Conservation (phyloP, 2,888 invertebrate genomes). For the Galerucella nymphaeae region DNA sequence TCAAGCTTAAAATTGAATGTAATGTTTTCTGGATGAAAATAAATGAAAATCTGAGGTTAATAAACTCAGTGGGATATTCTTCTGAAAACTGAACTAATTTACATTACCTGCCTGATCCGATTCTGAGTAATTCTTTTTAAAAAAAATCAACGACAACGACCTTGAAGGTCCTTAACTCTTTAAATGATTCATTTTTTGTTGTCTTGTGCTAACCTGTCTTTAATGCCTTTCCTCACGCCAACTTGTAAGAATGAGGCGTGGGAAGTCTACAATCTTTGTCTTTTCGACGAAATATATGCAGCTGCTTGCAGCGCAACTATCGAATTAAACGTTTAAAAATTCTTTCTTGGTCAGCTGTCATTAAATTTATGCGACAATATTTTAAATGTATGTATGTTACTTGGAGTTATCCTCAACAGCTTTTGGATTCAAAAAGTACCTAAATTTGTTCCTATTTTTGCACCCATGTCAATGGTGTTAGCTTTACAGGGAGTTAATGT, state of each 20-base stretch:
- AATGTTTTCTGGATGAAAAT: neutral
- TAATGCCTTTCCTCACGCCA: constrained; percentile 43
- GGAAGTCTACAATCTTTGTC: constrained; percentile 39
- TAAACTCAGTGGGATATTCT: neutral
- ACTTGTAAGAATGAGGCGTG: constrained; percentile 39
- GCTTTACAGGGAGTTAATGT: no score
- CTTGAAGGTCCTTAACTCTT: constrained; percentile 40
- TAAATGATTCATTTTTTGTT: constrained; percentile 42
- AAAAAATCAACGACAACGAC: constrained; percentile 39
- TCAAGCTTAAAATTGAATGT: no score
- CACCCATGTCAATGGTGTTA: no score
- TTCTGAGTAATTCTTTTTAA: constrained; percentile 20
- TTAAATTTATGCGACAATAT: no score
- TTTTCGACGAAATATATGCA: constrained; percentile 36
- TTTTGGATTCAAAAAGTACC: no score
- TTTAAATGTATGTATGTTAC: no score
- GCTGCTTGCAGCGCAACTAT: constrained; percentile 29
- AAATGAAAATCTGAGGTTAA: neutral
- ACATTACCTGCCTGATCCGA: constrained; percentile 9
- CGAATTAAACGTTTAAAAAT: constrained; percentile 12
- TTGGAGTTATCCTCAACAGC: no score
- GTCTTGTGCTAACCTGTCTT: constrained; percentile 43
- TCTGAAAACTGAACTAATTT: neutral
- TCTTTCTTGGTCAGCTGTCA: neutral
- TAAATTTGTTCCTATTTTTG: no score